Evolutionary conservation across 2,113 vertebrate species (phyloP).

Genomic region (Plecotus auritus): DNA sequence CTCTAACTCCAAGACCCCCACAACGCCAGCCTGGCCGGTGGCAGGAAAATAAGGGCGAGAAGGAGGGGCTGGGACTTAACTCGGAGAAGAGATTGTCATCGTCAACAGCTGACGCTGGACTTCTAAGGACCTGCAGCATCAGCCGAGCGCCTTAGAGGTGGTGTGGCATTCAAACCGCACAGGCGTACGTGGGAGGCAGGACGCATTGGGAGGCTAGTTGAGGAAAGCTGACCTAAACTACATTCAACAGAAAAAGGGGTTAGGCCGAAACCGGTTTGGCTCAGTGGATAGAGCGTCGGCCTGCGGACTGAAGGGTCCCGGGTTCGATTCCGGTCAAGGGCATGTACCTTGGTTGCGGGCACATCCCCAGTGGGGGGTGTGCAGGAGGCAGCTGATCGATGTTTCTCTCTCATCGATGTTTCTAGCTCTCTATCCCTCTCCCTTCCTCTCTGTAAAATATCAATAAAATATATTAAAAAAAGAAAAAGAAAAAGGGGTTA

Average conservation of each 20-base stretch:
- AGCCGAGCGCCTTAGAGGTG: neutral
- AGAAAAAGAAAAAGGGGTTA: too few relatives aligned
- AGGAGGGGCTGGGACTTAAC: fast-evolving
- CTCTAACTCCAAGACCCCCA: neutral
- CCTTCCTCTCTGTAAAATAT: too few relatives aligned
- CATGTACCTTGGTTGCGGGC: too few relatives aligned
- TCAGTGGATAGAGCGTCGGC: too few relatives aligned
- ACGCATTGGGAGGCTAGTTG: neutral
- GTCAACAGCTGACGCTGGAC: fast-evolving
- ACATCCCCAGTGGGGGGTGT: too few relatives aligned
- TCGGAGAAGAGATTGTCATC: neutral
- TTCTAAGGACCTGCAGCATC: neutral
- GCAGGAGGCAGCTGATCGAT: too few relatives aligned
- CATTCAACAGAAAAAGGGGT: neutral
- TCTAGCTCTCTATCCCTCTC: too few relatives aligned
- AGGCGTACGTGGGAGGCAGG: neutral
- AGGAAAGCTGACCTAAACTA: neutral
- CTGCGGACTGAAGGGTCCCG: too few relatives aligned
- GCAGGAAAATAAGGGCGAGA: neutral
- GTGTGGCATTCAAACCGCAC: neutral
- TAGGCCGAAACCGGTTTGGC: too few relatives aligned
- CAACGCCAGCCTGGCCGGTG: neutral
- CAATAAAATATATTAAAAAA: too few relatives aligned
- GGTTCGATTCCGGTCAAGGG: too few relatives aligned
- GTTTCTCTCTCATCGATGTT: too few relatives aligned